A percentile compares a stretch with the other conserved stretches of the same genome.
phyloP scores from a whole-genome alignment of 2,797 vertebrate genomes.

The Channallabes apus region DNA sequence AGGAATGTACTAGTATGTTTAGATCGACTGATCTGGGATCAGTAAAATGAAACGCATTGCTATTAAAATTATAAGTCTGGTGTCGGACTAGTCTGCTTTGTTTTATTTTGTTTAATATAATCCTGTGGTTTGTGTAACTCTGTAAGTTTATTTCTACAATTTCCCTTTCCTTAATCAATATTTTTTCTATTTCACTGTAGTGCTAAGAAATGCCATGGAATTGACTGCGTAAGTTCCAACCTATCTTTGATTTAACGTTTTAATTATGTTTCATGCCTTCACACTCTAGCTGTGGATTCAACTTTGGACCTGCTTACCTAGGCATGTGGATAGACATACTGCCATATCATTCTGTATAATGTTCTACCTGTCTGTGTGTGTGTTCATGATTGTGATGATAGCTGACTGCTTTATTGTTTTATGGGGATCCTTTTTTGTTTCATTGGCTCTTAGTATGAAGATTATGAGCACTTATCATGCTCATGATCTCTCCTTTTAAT shows the following conservation, averaged over 20 bases:
- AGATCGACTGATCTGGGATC: slow-evolving; percentile 4
- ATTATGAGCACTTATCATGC: slow-evolving; percentile 17
- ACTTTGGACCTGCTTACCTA: slow-evolving; percentile 48
- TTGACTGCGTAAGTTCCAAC: slow-evolving; percentile 66
- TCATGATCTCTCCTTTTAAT: slow-evolving; percentile 10
- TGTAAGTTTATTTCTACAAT: not conserved
- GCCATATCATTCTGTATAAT: slow-evolving; percentile 32
- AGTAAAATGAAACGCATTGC: not conserved
- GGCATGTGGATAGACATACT: slow-evolving; percentile 44
- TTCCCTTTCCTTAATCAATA: slow-evolving; percentile 6
- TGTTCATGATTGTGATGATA: not conserved
- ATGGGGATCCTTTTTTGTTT: slow-evolving; percentile 9
- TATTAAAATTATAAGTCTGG: not conserved
- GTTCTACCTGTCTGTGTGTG: slow-evolving; percentile 9
- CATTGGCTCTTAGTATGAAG: slow-evolving; percentile 32
- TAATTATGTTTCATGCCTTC: not conserved
- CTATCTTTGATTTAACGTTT: slow-evolving; percentile 20
- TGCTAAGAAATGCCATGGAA: slow-evolving; percentile 52
- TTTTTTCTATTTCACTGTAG: slow-evolving; percentile 45
- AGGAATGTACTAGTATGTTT: not conserved
- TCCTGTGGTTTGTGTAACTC: not conserved
- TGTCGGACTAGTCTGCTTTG: not conserved
- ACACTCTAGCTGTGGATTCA: slow-evolving; percentile 34
- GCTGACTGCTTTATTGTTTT: slow-evolving; percentile 48
- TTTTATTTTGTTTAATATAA: not conserved